Percentiles rank a stretch among this genome's conserved stretches.
These are phyloP conservation scores for Sicus ferrugineus DNA, from an alignment of 2,888 invertebrate species.

Conservation along the genomic window DNA sequence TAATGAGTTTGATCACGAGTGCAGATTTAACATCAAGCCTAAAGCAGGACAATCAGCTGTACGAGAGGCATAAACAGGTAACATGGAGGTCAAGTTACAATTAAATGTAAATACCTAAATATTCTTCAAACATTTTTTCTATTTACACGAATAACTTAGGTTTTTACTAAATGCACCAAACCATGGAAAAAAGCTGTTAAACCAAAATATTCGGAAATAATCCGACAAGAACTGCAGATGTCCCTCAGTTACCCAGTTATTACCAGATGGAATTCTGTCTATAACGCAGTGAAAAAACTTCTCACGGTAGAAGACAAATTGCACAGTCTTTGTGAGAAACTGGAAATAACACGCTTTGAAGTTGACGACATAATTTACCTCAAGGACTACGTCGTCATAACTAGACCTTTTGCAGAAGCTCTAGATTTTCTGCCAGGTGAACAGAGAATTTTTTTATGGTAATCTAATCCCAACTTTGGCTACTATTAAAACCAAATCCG, in stretches of 20 bases:
- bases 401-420: neutral
- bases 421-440: conserved; percentile 1
- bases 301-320: neutral
- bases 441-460: neutral
- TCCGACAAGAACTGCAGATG: neutral
- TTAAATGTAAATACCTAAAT: neutral
- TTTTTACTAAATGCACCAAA: neutral
- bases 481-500: neutral
- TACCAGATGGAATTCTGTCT: neutral
- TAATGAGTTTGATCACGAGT: neutral
- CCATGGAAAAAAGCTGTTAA: neutral
- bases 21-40: neutral
- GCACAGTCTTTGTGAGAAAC: neutral
- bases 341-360: neutral
- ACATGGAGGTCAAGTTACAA: neutral
- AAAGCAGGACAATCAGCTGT: neutral
- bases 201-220: neutral
- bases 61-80: neutral
- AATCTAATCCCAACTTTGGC: conserved; percentile 4
- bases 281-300: neutral
- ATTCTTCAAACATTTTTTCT: neutral
- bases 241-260: neutral
- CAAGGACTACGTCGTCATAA: neutral
- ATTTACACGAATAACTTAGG: neutral
- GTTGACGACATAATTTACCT: neutral